Evolutionary conservation across 1,140 invertebrate species (phyloP), one percentile per base, ranked within the genome.

Genomic region (Planococcus citri): DNA sequence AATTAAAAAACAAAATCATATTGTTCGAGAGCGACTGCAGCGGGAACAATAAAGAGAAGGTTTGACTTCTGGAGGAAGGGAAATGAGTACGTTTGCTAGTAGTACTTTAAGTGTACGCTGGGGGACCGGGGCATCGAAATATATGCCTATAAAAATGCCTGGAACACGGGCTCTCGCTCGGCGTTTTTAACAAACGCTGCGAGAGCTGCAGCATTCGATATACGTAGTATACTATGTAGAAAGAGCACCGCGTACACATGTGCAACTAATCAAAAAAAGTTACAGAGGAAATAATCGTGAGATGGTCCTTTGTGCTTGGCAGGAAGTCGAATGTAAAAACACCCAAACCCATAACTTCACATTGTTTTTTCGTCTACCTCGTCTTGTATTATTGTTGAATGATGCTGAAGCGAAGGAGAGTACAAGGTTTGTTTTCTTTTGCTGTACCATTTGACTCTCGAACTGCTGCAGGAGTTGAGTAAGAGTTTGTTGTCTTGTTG

Each of bases 321-420:
- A 51, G 41, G 41, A 51, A 51, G 41, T 51, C 41, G 41, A 51
- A 51, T 51, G 41, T 51, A 51, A 51, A 51, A 51, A 37, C n/a
- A n/a, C n/a, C n/a, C n/a, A n/a, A 4, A 51, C 41, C 41, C 41
- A 51, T 51, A 51, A 9, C 41, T 51, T 51, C 41, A 51, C 17
- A 51, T 51, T 51, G 41, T 51, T 51, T 51, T n/a, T 51, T 51
- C 41, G 41, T 14, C 41, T 51, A 3, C 41, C n/a, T 9, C 41
- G 41, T 33, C 29, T 3, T 33, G 29, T 33, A 33, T 33, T n/a
- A n/a, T n/a, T n/a, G n/a, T n/a, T 33, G 29, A 33, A 33, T 3
- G 29, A 6, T 33, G 4, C 12, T 33, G 3, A 33, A 33, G 29
- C 4, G 29, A 33, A 33, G n/a, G n/a, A n/a, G n/a, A n/a, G n/a